Percentiles rank a stretch among this genome's conserved stretches.
phyloP scores from a whole-genome alignment of 2,888 invertebrate genomes.

The Tenthredo notha region DNA sequence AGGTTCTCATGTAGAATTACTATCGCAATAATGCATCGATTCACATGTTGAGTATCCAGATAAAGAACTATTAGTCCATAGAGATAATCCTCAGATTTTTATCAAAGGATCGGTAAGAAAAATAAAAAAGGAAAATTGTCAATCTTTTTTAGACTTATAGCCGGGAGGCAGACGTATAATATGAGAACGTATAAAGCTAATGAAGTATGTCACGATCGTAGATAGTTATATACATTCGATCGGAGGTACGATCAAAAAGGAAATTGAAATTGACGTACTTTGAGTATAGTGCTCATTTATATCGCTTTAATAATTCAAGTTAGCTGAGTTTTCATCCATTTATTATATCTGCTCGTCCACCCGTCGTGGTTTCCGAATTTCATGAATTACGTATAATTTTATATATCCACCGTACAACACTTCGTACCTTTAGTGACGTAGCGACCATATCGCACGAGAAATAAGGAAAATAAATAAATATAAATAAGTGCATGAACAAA shows the following conservation, averaged over 20 bases:
- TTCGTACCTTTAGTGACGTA: not conserved
- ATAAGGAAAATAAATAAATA: not conserved
- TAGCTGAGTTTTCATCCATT: constrained; percentile 24
- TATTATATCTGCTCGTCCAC: not conserved
- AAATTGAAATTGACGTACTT: constrained; percentile 39
- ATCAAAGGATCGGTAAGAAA: too few species aligned
- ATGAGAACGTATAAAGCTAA: not conserved
- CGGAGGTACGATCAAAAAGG: not conserved
- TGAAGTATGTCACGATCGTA: not conserved
- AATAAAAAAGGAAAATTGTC: not conserved
- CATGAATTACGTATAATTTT: constrained; percentile 44
- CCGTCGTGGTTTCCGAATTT: constrained; percentile 20
- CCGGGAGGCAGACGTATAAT: not conserved
- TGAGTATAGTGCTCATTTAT: constrained; percentile 1
- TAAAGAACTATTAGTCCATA: too few species aligned
- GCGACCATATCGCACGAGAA: not conserved
- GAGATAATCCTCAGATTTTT: too few species aligned
- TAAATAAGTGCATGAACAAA: not conserved
- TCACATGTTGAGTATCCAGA: not conserved
- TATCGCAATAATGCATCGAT: not conserved
- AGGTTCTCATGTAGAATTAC: not conserved
- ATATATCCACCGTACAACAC: not conserved
- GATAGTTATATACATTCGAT: not conserved
- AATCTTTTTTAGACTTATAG: not conserved
- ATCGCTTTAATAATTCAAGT: constrained; percentile 4